Conservation (phyloP, 1,140 invertebrate species). For the Augochlora pura region DNA sequence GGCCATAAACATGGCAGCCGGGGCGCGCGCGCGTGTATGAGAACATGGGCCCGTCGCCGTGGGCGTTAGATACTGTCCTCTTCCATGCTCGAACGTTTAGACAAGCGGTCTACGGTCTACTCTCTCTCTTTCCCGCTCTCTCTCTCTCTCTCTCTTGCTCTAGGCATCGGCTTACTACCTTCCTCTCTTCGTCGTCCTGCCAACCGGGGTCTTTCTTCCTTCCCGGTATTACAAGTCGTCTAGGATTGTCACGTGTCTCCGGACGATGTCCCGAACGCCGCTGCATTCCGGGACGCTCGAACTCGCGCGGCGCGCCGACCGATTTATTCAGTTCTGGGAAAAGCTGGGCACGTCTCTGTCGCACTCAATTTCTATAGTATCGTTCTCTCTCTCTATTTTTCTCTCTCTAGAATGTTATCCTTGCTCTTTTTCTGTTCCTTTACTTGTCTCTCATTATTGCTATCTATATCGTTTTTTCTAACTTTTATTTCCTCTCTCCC, state of each 20-base stretch:
- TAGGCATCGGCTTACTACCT: too few species aligned
- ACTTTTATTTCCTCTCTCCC: too few species aligned
- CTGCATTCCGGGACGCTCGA: background rate
- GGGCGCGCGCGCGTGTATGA: constrained; percentile 23
- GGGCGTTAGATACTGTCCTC: constrained; percentile 42
- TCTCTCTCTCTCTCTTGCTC: background rate
- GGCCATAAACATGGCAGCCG: constrained; percentile 58
- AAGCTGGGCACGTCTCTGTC: background rate
- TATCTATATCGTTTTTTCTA: too few species aligned
- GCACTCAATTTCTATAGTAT: too few species aligned
- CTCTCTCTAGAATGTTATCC: too few species aligned
- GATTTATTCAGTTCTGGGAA: background rate
- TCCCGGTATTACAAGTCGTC: background rate
- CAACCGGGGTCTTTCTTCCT: background rate
- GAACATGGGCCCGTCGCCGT: constrained; percentile 33
- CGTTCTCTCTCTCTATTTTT: too few species aligned
- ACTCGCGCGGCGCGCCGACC: background rate
- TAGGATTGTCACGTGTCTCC: constrained; percentile 8
- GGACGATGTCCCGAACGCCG: background rate
- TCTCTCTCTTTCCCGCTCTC: too few species aligned
- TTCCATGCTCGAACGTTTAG: constrained; percentile 27
- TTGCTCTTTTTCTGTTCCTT: too few species aligned
- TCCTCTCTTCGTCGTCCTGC: too few species aligned
- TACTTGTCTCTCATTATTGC: too few species aligned
- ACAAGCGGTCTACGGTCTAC: constrained; percentile 24